Percentiles rank a stretch among this genome's conserved stretches.
Evolutionary conservation across 1,140 invertebrate genomes (phyloP).

Genomic region (Procambarus clarkii): DNA sequence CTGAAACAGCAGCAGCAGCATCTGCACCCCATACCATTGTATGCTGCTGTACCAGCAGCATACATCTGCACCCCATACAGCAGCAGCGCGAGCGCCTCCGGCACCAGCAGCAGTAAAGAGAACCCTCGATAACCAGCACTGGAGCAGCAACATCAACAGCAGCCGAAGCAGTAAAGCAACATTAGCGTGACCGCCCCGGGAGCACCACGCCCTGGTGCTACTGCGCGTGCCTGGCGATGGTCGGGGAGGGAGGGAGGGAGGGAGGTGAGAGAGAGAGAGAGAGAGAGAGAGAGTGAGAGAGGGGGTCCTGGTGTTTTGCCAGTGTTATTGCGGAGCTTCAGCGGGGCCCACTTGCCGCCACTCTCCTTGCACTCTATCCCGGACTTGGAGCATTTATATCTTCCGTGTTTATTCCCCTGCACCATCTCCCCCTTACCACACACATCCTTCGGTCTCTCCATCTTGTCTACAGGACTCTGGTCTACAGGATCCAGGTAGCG

Average conservation of each 20-base stretch:
- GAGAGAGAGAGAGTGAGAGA: background rate
- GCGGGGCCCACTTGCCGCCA: background rate
- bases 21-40: too few species aligned
- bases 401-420: too few species aligned
- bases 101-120: background rate
- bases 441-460: background rate
- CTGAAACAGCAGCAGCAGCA: background rate
- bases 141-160: background rate
- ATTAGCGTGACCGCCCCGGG: background rate
- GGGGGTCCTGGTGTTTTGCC: background rate
- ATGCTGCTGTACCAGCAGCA: too few species aligned
- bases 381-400: too few species aligned
- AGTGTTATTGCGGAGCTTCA: background rate
- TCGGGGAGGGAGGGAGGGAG: background rate
- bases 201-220: conserved; percentile 6
- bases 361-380: background rate
- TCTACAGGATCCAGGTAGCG: too few species aligned
- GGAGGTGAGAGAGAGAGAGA: background rate
- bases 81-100: background rate
- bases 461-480: too few species aligned
- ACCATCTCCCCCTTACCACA: background rate
- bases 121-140: too few species aligned
- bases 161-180: background rate
- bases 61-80: background rate
- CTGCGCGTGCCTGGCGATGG: background rate